Evolutionary conservation across 2,113 vertebrate genomes (phyloP).

Genomic region (Indicator maculatus): DNA sequence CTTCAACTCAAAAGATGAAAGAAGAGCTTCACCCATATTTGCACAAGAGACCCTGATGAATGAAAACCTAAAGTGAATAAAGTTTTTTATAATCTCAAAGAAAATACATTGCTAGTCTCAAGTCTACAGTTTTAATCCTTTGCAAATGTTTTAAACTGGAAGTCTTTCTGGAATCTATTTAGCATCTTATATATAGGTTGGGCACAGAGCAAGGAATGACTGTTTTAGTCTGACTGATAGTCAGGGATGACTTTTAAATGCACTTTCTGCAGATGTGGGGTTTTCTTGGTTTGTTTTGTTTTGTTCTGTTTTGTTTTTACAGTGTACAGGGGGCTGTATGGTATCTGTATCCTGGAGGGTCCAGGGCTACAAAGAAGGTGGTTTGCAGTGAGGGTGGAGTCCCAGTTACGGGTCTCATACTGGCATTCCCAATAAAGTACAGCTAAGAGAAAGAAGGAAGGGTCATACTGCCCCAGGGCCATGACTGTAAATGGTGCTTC

Average conservation of each 20-base stretch:
- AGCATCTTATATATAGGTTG: background rate
- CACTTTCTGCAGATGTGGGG: background rate
- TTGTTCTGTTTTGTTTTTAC: background rate
- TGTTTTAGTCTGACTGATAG: background rate
- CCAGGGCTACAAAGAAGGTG: background rate
- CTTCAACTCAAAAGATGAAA: background rate
- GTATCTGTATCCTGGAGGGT: background rate
- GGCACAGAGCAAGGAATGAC: background rate
- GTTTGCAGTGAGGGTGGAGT: background rate
- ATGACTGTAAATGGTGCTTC: background rate
- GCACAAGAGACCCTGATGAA: background rate
- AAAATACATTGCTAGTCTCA: background rate
- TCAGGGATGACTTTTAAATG: background rate
- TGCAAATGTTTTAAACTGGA: background rate
- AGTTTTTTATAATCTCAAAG: background rate
- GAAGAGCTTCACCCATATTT: background rate
- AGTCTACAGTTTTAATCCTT: background rate
- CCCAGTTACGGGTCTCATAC: background rate
- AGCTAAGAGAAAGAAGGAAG: slow-evolving; percentile 13
- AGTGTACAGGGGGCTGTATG: background rate
- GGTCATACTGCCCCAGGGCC: background rate
- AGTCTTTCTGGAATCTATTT: background rate
- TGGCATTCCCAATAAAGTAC: background rate
- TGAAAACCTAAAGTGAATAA: background rate
- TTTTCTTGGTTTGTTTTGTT: background rate